Percentiles rank a stretch among this genome's conserved stretches.
Evolutionary conservation across 2,113 vertebrate species (phyloP).

Genomic region (Phylloscopus trochiloides): DNA sequence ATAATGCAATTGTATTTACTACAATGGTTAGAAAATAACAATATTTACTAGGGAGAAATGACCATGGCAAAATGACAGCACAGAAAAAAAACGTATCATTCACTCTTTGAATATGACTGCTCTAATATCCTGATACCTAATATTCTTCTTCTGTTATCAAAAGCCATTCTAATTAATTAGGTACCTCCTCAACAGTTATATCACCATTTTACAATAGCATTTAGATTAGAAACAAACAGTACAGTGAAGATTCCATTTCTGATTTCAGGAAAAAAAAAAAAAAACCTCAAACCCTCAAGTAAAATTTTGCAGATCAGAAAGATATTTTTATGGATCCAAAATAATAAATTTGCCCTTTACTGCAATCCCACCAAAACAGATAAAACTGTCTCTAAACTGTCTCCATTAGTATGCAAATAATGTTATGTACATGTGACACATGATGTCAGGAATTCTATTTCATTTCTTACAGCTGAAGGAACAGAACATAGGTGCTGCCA

Average conservation of each 20-base stretch:
- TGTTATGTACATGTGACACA: slow-evolving; percentile 36
- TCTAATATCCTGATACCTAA: background rate
- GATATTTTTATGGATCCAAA: background rate
- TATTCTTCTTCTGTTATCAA: background rate
- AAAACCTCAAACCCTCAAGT: background rate
- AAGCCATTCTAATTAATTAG: background rate
- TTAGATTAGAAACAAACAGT: background rate
- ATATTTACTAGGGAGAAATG: background rate
- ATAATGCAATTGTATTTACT: background rate
- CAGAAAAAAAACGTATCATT: background rate
- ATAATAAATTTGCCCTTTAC: background rate
- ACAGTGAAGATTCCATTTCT: background rate
- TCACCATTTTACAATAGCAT: background rate
- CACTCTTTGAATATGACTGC: background rate
- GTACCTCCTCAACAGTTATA: background rate
- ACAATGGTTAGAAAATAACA: background rate
- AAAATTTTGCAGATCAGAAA: background rate
- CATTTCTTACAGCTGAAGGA: slow-evolving; percentile 55
- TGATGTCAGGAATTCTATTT: slow-evolving; percentile 58
- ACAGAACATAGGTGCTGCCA: slow-evolving; percentile 1
- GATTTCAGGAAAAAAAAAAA: background rate
- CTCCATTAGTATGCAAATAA: slow-evolving; percentile 15
- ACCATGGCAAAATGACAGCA: background rate
- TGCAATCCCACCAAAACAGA: background rate
- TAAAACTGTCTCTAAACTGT: background rate